phyloP scores from a whole-genome alignment of 2,113 vertebrate genomes.

The Coreoperca whiteheadi region DNA sequence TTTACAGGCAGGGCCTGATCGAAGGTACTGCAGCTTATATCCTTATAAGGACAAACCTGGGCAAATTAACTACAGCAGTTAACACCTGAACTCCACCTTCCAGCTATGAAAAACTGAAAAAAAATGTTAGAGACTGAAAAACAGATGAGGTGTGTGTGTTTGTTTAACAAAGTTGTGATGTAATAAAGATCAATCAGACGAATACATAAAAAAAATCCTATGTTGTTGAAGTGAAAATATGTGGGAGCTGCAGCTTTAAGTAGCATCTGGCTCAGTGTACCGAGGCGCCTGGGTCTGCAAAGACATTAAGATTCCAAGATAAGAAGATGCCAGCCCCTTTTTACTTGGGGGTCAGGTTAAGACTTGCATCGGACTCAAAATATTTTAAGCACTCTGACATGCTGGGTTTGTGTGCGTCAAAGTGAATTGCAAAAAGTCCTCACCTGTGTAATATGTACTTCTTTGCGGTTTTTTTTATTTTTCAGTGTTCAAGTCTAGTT shows the following conservation, averaged over 20 bases:
- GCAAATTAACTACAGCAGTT: conserved; percentile 36
- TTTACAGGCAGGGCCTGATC: conserved; percentile 41
- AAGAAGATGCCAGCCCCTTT: conserved; percentile 41
- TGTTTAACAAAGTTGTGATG: not conserved
- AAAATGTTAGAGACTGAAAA: too few species aligned
- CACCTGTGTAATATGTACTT: not conserved
- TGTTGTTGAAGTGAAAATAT: not conserved
- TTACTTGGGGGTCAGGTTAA: conserved; percentile 61
- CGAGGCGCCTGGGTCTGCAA: conserved; percentile 60
- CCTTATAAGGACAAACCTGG: conserved; percentile 79
- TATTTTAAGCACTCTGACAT: conserved; percentile 61
- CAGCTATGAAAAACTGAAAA: not conserved
- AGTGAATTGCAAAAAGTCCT: conserved; percentile 12
- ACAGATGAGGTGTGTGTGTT: not conserved
- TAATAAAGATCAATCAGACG: not conserved
- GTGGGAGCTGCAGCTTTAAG: conserved; percentile 4
- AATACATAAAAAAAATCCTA: not conserved
- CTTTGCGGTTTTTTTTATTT: not conserved
- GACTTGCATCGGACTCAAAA: conserved; percentile 70
- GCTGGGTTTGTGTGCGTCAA: conserved; percentile 5
- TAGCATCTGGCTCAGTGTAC: not conserved
- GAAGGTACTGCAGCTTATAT: conserved; percentile 58
- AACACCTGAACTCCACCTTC: conserved; percentile 73
- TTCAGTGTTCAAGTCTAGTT: not conserved
- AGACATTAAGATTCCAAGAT: conserved; percentile 63